Percentiles rank a stretch among this genome's conserved stretches.
Evolutionary conservation across 1,140 invertebrate genomes (phyloP).

Genomic region (Apis mellifera): DNA sequence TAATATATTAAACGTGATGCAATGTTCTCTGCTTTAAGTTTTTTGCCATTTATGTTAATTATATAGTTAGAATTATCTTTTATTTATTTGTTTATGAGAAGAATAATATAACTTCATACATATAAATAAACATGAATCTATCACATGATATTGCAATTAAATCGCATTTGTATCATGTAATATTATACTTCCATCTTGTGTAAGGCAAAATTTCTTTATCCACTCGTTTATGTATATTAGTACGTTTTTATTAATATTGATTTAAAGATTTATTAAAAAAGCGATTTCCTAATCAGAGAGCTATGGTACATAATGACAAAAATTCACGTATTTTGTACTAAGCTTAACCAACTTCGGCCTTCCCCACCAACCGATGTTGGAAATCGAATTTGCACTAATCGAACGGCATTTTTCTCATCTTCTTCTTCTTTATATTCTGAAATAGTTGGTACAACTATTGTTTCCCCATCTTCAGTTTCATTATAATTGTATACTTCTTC

Average conservation of each 20-base stretch:
- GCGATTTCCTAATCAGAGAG: background rate
- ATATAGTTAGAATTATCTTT: background rate
- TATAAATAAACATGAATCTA: constrained; percentile 16
- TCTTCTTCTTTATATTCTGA: constrained; percentile 72
- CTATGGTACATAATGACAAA: constrained; percentile 24
- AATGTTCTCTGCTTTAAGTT: background rate
- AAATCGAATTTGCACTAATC: constrained; percentile 78
- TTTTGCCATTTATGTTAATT: background rate
- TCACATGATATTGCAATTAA: constrained; percentile 5
- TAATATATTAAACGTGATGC: background rate
- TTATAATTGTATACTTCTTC: constrained; percentile 77
- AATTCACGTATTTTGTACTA: constrained; percentile 75
- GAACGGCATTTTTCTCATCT: constrained; percentile 70
- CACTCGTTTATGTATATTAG: background rate
- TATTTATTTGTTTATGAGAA: background rate
- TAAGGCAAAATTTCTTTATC: constrained; percentile 16
- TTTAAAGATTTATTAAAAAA: background rate
- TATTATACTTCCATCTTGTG: background rate
- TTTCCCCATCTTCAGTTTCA: constrained; percentile 72
- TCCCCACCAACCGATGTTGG: constrained; percentile 68
- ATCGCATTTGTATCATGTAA: background rate
- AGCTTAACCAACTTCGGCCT: constrained; percentile 75
- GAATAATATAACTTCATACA: constrained; percentile 10
- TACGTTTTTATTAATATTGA: background rate
- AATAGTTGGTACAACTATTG: constrained; percentile 74